A percentile compares a stretch with the other conserved stretches of the same genome.
phyloP scores from a whole-genome alignment of 2,113 vertebrate genomes.

The Podarcis cretensis region DNA sequence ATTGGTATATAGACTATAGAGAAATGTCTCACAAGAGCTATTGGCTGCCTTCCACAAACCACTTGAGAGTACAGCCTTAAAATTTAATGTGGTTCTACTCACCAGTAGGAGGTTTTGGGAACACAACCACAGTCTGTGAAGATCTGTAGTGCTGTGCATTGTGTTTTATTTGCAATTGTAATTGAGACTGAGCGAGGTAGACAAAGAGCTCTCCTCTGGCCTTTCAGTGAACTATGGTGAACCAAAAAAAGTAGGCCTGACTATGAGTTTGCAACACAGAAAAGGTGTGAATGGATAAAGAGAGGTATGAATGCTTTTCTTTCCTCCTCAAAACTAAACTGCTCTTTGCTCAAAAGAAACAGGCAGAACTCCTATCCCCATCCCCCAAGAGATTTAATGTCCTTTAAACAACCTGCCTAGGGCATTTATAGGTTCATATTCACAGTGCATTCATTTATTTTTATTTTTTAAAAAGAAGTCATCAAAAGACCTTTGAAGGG shows the following conservation, averaged over 20 bases:
- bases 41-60: background rate
- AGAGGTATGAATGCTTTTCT: background rate
- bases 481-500: conserved; percentile 1
- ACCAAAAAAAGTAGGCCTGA: conserved; percentile 41
- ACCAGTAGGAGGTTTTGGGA: background rate
- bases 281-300: conserved; percentile 9
- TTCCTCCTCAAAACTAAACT: background rate
- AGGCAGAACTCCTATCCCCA: background rate
- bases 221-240: conserved; percentile 61
- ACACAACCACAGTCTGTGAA: conserved; percentile 51
- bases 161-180: conserved; percentile 52
- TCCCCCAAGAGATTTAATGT: background rate
- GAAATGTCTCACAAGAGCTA: conserved; percentile 43
- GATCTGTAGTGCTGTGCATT: conserved; percentile 50
- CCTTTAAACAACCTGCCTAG: background rate
- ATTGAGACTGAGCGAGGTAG: conserved; percentile 60
- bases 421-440: conserved; percentile 18
- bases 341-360: conserved; percentile 20
- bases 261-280: conserved; percentile 16
- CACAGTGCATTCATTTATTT: background rate
- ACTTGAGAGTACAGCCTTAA: background rate
- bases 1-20: conserved; percentile 25
- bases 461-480: background rate
- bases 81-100: background rate
- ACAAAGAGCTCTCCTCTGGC: conserved; percentile 58